Evolutionary conservation across 2,113 vertebrate species (phyloP).

Genomic region (Gasterosteus nipponicus): DNA sequence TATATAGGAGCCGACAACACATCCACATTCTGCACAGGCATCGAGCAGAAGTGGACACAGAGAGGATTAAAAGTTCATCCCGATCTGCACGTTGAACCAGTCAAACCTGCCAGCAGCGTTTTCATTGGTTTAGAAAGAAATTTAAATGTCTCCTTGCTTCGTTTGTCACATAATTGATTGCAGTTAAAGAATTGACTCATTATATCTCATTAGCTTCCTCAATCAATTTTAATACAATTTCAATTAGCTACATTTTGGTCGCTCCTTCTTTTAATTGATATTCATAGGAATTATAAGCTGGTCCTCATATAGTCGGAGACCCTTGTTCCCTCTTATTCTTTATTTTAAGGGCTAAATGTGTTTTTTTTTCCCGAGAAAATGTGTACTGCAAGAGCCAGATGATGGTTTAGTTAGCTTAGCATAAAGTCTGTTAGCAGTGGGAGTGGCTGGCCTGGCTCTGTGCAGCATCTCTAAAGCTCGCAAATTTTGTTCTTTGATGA

Average conservation of each 20-base stretch:
- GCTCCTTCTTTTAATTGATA: not conserved
- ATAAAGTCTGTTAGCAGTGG: not conserved
- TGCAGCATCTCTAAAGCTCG: not conserved
- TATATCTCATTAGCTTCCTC: conserved; percentile 28
- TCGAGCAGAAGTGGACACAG: conserved; percentile 7
- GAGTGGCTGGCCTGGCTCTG: not conserved
- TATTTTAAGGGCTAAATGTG: not conserved
- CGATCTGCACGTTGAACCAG: not conserved
- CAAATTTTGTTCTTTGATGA: not conserved
- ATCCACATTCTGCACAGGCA: conserved; percentile 51
- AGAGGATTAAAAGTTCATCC: not conserved
- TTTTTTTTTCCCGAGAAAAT: not conserved
- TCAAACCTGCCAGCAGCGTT: not conserved
- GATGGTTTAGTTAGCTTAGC: not conserved
- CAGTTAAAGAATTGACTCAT: conserved; percentile 9
- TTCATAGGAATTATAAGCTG: not conserved
- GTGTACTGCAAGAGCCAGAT: not conserved
- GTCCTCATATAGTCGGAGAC: not conserved
- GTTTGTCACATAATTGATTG: conserved; percentile 24
- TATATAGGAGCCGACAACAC: conserved; percentile 37
- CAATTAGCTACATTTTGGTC: conserved; percentile 3
- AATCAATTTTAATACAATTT: conserved; percentile 22
- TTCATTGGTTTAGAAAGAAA: conserved; percentile 10
- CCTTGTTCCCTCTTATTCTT: not conserved
- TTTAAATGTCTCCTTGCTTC: conserved; percentile 29